These are phyloP conservation scores for Lerista edwardsae DNA, from an alignment of 2,797 vertebrate genomes.

Conservation along the genomic window DNA sequence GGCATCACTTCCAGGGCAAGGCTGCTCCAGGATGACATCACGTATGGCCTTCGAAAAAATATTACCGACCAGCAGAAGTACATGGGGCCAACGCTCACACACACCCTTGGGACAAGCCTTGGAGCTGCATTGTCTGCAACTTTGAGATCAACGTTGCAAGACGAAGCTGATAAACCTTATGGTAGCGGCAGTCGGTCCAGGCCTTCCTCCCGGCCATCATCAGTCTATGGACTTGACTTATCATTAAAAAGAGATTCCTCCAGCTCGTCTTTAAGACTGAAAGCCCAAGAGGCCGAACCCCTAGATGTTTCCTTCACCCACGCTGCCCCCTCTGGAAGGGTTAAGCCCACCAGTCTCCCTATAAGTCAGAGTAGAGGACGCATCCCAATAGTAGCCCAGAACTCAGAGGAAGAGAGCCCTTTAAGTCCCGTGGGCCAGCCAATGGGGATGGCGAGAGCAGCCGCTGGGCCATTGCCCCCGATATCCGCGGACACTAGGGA, in stretches of 20 bases:
- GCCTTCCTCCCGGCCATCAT: constrained; percentile 96
- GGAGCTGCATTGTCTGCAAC: constrained; percentile 85
- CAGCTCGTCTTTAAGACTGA: constrained; percentile 93
- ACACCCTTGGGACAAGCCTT: constrained; percentile 88
- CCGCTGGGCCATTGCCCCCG: constrained; percentile 96
- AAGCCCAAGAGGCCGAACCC: constrained; percentile 90
- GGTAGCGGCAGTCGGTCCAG: constrained; percentile 91
- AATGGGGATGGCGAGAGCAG: constrained; percentile 99
- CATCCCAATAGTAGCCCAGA: constrained; percentile 97
- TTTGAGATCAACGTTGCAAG: constrained; percentile 86
- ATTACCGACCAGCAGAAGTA: constrained; percentile 98
- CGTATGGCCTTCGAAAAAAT: constrained; percentile 96
- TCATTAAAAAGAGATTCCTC: constrained; percentile 96
- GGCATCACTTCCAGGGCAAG: constrained; percentile 92
- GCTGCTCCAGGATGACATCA: constrained; percentile 96
- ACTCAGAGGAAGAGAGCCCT: constrained; percentile 98
- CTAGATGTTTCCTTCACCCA: constrained; percentile 91
- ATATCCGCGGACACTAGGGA: constrained; percentile 98
- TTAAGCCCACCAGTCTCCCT: constrained; percentile 96
- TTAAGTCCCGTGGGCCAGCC: constrained; percentile 98
- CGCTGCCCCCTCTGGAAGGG: constrained; percentile 86
- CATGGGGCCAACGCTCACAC: constrained; percentile 85
- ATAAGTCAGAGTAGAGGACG: constrained; percentile 98
- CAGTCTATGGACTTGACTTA: constrained; percentile 96
- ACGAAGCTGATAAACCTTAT: constrained; percentile 91